Conservation (phyloP, 2,113 vertebrate species). For the Antennarius striatus region DNA sequence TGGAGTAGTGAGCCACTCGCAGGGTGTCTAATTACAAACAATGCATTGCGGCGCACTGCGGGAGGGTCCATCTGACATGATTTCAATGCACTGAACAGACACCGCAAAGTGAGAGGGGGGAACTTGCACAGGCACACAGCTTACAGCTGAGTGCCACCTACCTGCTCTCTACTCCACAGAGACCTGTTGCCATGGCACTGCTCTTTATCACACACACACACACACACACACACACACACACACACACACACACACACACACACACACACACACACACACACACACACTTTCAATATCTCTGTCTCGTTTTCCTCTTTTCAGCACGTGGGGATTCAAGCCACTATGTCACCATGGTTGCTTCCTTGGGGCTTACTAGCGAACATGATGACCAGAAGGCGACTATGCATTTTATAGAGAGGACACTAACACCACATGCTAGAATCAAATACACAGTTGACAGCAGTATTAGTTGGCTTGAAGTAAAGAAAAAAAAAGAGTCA, state of each 20-base stretch:
- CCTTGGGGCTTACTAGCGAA: conserved; percentile 58
- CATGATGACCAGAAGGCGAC: conserved; percentile 46
- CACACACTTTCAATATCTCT: conserved; percentile 64
- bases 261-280: conserved; percentile 9
- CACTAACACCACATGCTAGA: conserved; percentile 5
- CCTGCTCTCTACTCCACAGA: conserved; percentile 54
- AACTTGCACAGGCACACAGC: conserved; percentile 9
- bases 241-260: conserved; percentile 7
- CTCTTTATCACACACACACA: conserved; percentile 59
- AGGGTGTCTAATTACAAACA: conserved; percentile 57
- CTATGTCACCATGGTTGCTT: conserved; percentile 66
- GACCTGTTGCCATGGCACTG: conserved; percentile 77
- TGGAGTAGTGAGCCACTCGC: conserved; percentile 21
- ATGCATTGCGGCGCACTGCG: conserved; percentile 46
- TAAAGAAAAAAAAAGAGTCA: too few species aligned
- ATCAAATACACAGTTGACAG: conserved; percentile 6
- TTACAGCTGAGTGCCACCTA: conserved; percentile 58
- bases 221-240: conserved; percentile 6
- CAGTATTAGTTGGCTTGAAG: conserved; percentile 1
- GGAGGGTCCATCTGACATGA: conserved; percentile 60
- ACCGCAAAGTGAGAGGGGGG: conserved; percentile 23
- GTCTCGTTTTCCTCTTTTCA: conserved; percentile 66
- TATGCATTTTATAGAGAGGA: conserved; percentile 47
- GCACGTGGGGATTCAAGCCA: conserved; percentile 49
- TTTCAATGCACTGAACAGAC: conserved; percentile 39